phyloP scores from a whole-genome alignment of 2,797 vertebrate species.

The Phoxinus dragarum region DNA sequence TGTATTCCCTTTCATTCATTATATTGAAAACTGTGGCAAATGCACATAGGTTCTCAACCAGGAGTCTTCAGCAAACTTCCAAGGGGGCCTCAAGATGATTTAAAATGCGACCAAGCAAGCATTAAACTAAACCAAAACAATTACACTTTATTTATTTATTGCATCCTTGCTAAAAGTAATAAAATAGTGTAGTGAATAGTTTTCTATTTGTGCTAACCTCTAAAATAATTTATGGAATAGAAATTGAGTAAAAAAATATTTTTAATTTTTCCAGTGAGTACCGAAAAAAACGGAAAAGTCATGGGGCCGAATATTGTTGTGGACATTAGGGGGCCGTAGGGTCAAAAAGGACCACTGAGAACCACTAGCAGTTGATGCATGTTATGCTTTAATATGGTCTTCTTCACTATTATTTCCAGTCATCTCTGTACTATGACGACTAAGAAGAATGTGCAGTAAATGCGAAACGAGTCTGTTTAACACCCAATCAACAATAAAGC shows the following conservation, averaged over 20 bases:
- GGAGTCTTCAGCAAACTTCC: neutral
- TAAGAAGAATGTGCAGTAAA: too few species aligned
- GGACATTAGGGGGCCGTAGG: neutral
- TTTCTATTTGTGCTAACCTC: neutral
- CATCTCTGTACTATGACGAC: neutral
- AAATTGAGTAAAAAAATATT: neutral
- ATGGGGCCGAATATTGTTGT: neutral
- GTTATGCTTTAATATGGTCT: neutral
- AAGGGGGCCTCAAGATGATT: neutral
- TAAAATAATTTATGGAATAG: neutral
- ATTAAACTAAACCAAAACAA: neutral
- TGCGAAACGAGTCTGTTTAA: neutral
- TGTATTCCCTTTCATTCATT: neutral
- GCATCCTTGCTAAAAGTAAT: neutral
- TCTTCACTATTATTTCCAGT: neutral
- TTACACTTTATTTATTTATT: neutral
- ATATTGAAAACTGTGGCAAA: neutral
- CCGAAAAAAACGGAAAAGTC: neutral
- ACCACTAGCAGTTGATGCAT: neutral
- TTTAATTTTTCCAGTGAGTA: neutral
- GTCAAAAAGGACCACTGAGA: neutral
- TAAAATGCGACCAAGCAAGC: neutral
- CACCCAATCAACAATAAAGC: constrained; percentile 6
- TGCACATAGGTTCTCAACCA: neutral
- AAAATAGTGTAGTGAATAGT: neutral